These are phyloP conservation scores for Muschampia plurimacula DNA, from an alignment of 2,888 invertebrate genomes.

Conservation along the genomic window DNA sequence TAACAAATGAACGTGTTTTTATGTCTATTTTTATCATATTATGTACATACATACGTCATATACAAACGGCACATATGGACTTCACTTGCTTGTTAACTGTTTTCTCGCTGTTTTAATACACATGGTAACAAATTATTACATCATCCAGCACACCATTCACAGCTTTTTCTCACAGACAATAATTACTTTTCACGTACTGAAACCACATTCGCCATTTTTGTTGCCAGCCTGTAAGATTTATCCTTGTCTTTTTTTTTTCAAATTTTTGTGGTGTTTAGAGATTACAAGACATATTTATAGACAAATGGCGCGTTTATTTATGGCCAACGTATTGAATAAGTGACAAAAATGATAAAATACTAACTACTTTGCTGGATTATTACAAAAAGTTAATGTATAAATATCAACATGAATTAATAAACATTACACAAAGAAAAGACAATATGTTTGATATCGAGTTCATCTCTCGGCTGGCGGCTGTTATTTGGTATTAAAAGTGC, in stretches of 20 bases:
- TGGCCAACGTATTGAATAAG: no score
- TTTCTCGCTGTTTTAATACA: constrained; percentile 43
- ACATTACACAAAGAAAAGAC: no score
- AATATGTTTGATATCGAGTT: neutral
- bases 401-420: no score
- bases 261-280: neutral
- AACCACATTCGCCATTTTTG: neutral
- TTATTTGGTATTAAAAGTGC: neutral
- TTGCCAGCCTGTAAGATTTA: constrained; percentile 6
- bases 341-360: no score
- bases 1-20: neutral
- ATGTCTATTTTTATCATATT: constrained; percentile 44
- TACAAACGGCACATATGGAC: constrained; percentile 43
- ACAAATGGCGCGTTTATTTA: no score
- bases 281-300: no score
- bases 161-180: neutral
- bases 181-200: constrained; percentile 13
- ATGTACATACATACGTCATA: neutral
- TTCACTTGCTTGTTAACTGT: constrained; percentile 50
- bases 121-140: constrained; percentile 53
- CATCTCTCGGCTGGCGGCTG: no score
- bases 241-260: neutral
- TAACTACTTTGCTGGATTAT: no score
- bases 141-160: constrained; percentile 49
- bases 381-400: no score